These are phyloP conservation scores for Dipodomys merriami DNA, from an alignment of 2,113 vertebrate genomes.

Conservation along the genomic window DNA sequence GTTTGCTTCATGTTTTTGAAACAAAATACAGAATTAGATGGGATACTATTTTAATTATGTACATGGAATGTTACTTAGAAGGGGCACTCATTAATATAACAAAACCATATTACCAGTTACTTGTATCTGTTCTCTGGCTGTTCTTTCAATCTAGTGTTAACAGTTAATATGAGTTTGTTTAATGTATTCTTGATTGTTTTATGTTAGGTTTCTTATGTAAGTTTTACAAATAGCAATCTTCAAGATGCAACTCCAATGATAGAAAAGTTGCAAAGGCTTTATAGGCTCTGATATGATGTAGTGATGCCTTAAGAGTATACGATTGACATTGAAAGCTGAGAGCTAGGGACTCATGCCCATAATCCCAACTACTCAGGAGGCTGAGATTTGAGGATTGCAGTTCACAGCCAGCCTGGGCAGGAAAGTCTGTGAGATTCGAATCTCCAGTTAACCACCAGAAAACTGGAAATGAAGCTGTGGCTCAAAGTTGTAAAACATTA, in stretches of 20 bases:
- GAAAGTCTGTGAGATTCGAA: too few relatives aligned
- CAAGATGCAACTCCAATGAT: neutral
- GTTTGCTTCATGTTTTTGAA: constrained; percentile 35
- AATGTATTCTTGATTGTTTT: neutral
- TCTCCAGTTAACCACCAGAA: too few relatives aligned
- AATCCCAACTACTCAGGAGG: too few relatives aligned
- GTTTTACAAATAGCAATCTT: neutral
- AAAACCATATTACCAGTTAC: neutral
- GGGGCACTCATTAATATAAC: neutral
- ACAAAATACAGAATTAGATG: neutral
- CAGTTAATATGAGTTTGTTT: neutral
- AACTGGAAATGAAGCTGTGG: too few relatives aligned
- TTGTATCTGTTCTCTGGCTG: neutral
- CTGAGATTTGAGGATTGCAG: too few relatives aligned
- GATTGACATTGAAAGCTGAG: neutral
- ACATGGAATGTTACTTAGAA: neutral
- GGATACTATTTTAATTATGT: constrained; percentile 27
- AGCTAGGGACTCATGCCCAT: too few relatives aligned
- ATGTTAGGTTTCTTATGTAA: neutral
- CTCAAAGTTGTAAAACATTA: too few relatives aligned
- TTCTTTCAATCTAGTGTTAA: neutral
- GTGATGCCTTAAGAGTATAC: neutral
- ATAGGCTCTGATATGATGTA: rapidly evolving
- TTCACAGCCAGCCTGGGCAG: too few relatives aligned
- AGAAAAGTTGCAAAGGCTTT: neutral